Percentiles rank a stretch among this genome's conserved stretches.
Conservation (phyloP, 2,113 vertebrate species). For the Mixornis gularis region DNA sequence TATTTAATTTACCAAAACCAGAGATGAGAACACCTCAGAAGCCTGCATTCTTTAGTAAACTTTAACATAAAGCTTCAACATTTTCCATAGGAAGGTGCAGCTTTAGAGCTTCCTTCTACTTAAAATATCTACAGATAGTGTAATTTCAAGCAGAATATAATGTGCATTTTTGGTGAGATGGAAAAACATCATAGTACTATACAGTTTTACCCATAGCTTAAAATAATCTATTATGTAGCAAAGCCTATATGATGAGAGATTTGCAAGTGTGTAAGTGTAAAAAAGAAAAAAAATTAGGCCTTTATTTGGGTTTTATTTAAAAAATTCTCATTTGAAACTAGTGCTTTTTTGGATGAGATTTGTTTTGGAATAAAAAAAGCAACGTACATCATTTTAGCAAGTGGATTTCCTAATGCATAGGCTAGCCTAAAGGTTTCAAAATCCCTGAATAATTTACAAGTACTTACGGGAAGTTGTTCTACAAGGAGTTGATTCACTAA, state of each 20-base stretch:
- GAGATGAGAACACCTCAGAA: background rate
- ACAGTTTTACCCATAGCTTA: background rate
- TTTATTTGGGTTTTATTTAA: background rate
- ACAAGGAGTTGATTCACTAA: background rate
- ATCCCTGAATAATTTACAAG: background rate
- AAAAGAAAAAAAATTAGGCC: background rate
- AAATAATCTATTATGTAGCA: background rate
- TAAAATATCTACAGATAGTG: background rate
- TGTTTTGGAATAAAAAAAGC: background rate
- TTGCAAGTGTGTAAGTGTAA: background rate
- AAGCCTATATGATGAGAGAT: background rate
- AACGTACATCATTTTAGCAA: background rate
- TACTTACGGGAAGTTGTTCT: background rate
- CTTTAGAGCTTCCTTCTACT: background rate
- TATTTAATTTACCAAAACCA: background rate
- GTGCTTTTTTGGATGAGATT: background rate
- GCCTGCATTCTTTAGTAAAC: background rate
- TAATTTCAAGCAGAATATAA: background rate
- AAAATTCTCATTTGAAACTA: background rate
- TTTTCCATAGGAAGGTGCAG: background rate
- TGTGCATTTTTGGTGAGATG: background rate
- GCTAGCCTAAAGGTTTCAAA: background rate
- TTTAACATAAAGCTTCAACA: background rate
- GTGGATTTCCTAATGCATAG: background rate
- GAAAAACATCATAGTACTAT: background rate